A percentile compares a stretch with the other conserved stretches of the same genome.
Evolutionary conservation across 2,113 vertebrate species (phyloP).

Genomic region (Coregonus clupeaformis): DNA sequence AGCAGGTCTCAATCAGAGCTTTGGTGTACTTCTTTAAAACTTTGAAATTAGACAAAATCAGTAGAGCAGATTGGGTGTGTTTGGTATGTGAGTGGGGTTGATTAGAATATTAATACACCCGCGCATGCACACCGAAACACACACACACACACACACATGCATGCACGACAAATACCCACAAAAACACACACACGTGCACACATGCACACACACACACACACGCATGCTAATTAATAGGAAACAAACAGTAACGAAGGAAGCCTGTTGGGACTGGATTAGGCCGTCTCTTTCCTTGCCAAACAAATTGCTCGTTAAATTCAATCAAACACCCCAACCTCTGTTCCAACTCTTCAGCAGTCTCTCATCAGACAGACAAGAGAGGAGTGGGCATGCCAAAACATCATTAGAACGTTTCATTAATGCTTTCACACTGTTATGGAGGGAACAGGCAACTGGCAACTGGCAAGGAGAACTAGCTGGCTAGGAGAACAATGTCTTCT

Average conservation of each 20-base stretch:
- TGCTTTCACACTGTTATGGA: slow-evolving; percentile 29
- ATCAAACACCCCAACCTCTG: slow-evolving; percentile 54
- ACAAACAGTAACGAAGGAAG: slow-evolving; percentile 57
- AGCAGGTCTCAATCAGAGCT: slow-evolving; percentile 29
- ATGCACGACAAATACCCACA: background rate
- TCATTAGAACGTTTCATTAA: background rate
- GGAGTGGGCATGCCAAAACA: background rate
- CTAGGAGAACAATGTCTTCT: slow-evolving; percentile 28
- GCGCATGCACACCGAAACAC: slow-evolving; percentile 10
- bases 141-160: background rate
- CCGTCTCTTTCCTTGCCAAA: slow-evolving; percentile 55
- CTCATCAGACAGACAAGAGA: background rate
- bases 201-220: slow-evolving; percentile 24
- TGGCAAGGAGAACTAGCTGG: slow-evolving; percentile 16
- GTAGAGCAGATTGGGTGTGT: slow-evolving; percentile 34
- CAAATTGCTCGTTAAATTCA: slow-evolving; percentile 69
- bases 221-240: slow-evolving; percentile 65
- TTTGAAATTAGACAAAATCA: slow-evolving; percentile 27
- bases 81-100: slow-evolving; percentile 17
- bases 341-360: slow-evolving; percentile 21
- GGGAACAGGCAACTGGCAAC: slow-evolving; percentile 7
- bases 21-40: slow-evolving; percentile 47
- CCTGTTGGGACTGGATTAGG: slow-evolving; percentile 62
- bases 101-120: slow-evolving; percentile 53
- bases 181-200: slow-evolving; percentile 7